Evolutionary conservation across 2,888 invertebrate species (phyloP), one percentile per base, ranked within the genome.

Genomic region (Megaustenia siamemsis): DNA sequence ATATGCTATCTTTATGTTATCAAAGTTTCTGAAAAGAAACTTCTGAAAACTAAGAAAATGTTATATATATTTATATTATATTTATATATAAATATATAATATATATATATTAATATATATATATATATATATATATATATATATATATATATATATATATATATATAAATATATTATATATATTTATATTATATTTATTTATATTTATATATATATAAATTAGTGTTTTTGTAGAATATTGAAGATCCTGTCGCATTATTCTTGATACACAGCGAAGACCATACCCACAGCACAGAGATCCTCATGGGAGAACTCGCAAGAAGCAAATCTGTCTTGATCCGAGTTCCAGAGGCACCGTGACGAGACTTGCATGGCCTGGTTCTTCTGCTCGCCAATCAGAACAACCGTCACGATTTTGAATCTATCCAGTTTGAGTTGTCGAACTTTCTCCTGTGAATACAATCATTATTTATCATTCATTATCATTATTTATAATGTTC

Each of bases 271-370:
- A 0, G 87, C 92, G 86, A 90, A 92, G 38, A 92, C 91, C 80
- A 90, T 88, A 1, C 91, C 92, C 24, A 91, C 87, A 28, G 91
- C 91, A 63, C 89, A 88, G n/a, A 90, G 88, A 76, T 89, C 88
- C 18, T 87, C 89, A 28, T 85, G 84, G 60, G 89, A 89, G 49
- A 90, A 83, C 28, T 88, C 88, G 0, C 88, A 90, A 49, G 89
- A 88, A 45, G 91, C 87, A 43, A 87, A 90, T 82, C 91, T 92
- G 86, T 92, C 92, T 82, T 86, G 90, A 49, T 88, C 86, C 18
- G 90, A 88, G 80, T 92, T 90, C 92, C 92, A 92, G 4, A 92
- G 86, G 81, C 91, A 92, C 24, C 91, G 88, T 4, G 92, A 91
- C 5, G 90, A 87, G 21, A 92, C 88, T 71, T 89, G 81, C 89